A percentile compares a stretch with the other conserved stretches of the same genome.
phyloP scores from a whole-genome alignment of 2,888 invertebrate species.

The Pteria penguin region DNA sequence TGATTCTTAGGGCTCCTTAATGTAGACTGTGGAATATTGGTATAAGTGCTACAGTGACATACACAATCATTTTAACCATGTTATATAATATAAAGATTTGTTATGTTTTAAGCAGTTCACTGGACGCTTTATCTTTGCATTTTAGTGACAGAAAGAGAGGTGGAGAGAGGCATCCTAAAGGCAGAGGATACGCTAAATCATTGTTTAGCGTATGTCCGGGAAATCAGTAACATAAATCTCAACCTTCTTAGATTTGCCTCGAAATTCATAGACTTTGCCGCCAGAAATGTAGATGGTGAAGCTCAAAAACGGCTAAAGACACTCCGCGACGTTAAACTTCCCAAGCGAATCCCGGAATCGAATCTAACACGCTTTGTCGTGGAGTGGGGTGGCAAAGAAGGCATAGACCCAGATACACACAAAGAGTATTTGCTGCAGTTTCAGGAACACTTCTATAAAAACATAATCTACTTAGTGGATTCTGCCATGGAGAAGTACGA shows the following conservation, averaged over 20 bases:
- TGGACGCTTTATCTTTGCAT: not conserved
- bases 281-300: conserved; percentile 90
- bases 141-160: conserved; percentile 97
- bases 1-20: too few species aligned
- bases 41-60: too few species aligned
- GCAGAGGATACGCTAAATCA: conserved; percentile 97
- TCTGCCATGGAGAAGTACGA: conserved; percentile 97
- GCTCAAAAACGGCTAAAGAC: conserved; percentile 93
- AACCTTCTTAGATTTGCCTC: conserved; percentile 91
- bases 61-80: too few species aligned
- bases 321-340: conserved; percentile 92
- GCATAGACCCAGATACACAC: conserved; percentile 94
- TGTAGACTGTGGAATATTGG: too few species aligned
- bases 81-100: too few species aligned
- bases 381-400: conserved; percentile 95
- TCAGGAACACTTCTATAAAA: conserved; percentile 87
- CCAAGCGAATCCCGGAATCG: conserved; percentile 80
- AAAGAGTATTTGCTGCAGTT: conserved; percentile 94
- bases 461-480: conserved; percentile 94
- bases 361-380: conserved; percentile 84
- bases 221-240: conserved; percentile 98
- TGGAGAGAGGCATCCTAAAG: conserved; percentile 95
- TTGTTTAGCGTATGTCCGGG: conserved; percentile 93
- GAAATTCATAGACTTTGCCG: conserved; percentile 94
- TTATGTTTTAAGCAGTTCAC: too few species aligned